A percentile compares a stretch with the other conserved stretches of the same genome.
phyloP scores from a whole-genome alignment of 2,113 vertebrate genomes.

The Bucco capensis region DNA sequence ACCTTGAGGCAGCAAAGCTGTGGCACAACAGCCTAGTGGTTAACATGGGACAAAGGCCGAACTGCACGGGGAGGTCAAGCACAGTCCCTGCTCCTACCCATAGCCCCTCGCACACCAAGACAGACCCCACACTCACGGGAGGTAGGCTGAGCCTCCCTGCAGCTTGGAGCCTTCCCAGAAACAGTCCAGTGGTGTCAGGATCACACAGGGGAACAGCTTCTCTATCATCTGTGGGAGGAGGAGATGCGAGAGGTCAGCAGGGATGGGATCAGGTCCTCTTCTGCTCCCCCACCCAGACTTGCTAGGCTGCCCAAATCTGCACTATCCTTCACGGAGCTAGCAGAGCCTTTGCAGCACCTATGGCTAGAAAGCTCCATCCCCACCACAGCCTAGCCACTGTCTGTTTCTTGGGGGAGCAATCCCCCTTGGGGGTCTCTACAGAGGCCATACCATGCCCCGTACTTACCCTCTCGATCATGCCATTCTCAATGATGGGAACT shows the following conservation, averaged over 20 bases:
- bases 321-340: not conserved
- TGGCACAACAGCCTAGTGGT: no score
- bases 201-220: slow-evolving; percentile 98
- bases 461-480: slow-evolving; percentile 97
- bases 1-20: not conserved
- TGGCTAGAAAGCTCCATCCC: not conserved
- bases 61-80: not conserved
- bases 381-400: not conserved
- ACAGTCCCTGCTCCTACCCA: not conserved
- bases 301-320: not conserved
- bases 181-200: slow-evolving; percentile 96
- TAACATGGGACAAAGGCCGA: not conserved
- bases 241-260: not conserved
- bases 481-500: slow-evolving; percentile 95
- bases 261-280: not conserved
- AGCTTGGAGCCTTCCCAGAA: slow-evolving; percentile 99
- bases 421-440: accelerated
- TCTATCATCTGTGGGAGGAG: slow-evolving; percentile 88
- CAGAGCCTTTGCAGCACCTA: not conserved
- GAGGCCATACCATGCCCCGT: accelerated
- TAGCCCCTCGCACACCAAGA: accelerated
- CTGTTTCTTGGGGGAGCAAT: not conserved
- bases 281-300: accelerated
- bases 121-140: slow-evolving; percentile 85
- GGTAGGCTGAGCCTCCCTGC: slow-evolving; percentile 95